These are phyloP conservation scores for Cyphomyrmex costatus DNA, from an alignment of 1,140 invertebrate species.

Conservation along the genomic window DNA sequence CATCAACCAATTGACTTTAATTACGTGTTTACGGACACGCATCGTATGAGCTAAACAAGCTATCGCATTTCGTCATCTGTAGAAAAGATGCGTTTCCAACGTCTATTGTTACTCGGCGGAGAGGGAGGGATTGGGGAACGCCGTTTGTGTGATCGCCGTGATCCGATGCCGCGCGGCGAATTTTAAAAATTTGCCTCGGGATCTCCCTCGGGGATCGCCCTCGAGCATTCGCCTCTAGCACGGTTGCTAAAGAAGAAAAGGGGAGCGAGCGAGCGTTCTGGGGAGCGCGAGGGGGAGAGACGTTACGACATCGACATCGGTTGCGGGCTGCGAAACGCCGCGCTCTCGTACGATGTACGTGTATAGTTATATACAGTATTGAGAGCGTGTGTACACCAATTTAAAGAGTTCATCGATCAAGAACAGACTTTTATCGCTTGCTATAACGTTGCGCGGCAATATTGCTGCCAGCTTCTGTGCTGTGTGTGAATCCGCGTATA, in stretches of 20 bases:
- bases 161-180: background rate
- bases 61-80: conserved; percentile 8
- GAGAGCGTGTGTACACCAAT: no score
- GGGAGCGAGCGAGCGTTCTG: conserved; percentile 34
- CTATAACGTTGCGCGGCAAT: no score
- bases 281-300: background rate
- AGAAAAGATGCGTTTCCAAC: conserved; percentile 22
- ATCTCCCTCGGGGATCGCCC: background rate
- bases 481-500: no score
- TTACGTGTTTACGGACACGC: conserved; percentile 28
- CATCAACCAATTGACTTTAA: conserved; percentile 35
- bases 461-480: no score
- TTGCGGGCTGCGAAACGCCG: conserved; percentile 25
- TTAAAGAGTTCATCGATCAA: no score
- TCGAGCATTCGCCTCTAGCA: background rate
- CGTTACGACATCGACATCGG: conserved; percentile 37
- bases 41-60: conserved; percentile 34
- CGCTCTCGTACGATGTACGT: background rate
- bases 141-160: background rate
- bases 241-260: conserved; percentile 28
- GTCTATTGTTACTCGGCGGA: background rate
- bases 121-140: background rate
- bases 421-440: no score
- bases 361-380: background rate
- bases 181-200: background rate